These are phyloP conservation scores for Zygothrica quintamaculata DNA, from an alignment of 2,888 invertebrate genomes.

Conservation along the genomic window DNA sequence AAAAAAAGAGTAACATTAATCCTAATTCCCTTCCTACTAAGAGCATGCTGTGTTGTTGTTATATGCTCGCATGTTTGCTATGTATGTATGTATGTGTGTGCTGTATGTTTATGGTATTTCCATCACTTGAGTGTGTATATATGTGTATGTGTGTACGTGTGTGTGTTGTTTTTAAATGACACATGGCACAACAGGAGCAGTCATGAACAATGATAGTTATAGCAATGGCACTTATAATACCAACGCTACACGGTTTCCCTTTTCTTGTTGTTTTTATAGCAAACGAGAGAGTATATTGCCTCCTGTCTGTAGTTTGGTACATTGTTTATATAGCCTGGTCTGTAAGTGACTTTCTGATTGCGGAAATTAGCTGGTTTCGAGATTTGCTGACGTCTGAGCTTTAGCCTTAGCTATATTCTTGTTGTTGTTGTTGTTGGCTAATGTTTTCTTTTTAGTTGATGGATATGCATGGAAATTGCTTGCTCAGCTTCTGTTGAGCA, in stretches of 20 bases:
- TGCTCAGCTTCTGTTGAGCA: constrained; percentile 43
- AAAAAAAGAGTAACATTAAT: constrained; percentile 41
- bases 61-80: constrained; percentile 34
- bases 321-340: constrained; percentile 66
- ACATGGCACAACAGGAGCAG: constrained; percentile 40
- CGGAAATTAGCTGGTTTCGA: constrained; percentile 73
- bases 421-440: constrained; percentile 12
- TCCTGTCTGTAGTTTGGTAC: constrained; percentile 28
- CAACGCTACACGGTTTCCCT: constrained; percentile 24
- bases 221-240: constrained; percentile 52
- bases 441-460: constrained; percentile 69
- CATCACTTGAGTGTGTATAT: constrained; percentile 21
- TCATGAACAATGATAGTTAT: constrained; percentile 61
- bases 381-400: constrained; percentile 44
- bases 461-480: constrained; percentile 72
- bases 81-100: background rate
- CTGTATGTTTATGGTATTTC: background rate
- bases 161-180: constrained; percentile 58
- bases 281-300: constrained; percentile 22
- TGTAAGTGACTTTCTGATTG: constrained; percentile 75
- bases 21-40: constrained; percentile 8
- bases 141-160: constrained; percentile 7
- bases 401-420: constrained; percentile 9
- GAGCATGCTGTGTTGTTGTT: constrained; percentile 28
- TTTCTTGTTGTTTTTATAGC: constrained; percentile 9